Evolutionary conservation across 2,113 vertebrate species (phyloP).

Genomic region (Corydoras sp.): DNA sequence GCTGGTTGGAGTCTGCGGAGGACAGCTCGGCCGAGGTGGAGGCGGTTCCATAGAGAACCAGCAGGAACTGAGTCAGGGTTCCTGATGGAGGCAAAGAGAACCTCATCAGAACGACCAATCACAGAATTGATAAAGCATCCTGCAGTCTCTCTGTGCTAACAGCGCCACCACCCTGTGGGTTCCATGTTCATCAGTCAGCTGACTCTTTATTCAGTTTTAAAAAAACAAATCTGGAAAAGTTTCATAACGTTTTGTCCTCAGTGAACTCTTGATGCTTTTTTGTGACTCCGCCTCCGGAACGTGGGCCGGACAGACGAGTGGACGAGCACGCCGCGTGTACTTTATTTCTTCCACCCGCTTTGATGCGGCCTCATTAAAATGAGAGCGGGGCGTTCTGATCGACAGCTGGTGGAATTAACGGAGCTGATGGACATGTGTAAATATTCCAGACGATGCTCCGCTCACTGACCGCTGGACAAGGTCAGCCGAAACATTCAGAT

Average conservation of each 20-base stretch:
- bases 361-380: constrained; percentile 4
- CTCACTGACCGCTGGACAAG: constrained; percentile 21
- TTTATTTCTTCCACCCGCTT: constrained; percentile 6
- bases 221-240: no score
- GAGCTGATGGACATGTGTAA: constrained; percentile 11
- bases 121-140: no score
- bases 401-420: constrained; percentile 23
- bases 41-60: constrained; percentile 86
- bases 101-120: background rate
- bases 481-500: constrained; percentile 8
- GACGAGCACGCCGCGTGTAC: background rate
- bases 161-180: no score
- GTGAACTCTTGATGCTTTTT: no score
- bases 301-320: background rate
- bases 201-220: no score
- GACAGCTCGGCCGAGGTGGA: constrained; percentile 54
- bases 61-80: constrained; percentile 86
- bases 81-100: constrained; percentile 57
- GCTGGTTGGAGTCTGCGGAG: constrained; percentile 58
- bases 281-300: no score
- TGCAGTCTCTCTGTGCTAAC: no score
- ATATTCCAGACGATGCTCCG: constrained; percentile 15
- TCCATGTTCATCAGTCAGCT: no score
- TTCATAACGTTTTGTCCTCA: no score
- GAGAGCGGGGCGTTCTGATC: background rate